phyloP scores from a whole-genome alignment of 2,888 invertebrate genomes.

The Hypercompe scribonia region DNA sequence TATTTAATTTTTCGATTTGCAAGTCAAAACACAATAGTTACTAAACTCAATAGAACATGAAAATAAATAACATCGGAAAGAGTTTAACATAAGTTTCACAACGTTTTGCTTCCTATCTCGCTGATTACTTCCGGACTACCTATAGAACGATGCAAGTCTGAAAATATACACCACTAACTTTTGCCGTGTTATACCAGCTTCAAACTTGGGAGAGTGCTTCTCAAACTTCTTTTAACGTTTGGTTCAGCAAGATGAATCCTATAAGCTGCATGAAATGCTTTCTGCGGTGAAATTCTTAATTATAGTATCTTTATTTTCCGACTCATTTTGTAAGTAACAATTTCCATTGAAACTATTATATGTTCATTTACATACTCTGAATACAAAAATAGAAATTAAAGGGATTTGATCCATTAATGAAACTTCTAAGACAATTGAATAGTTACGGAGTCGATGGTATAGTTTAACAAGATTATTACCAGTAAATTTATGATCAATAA shows the following conservation, averaged over 20 bases:
- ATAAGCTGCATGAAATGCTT: slow-evolving; percentile 40
- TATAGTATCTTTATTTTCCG: no score
- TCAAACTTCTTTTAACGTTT: slow-evolving; percentile 56
- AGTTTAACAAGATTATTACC: slow-evolving; percentile 41
- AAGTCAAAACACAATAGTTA: slow-evolving; percentile 8
- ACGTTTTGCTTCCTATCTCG: slow-evolving; percentile 65
- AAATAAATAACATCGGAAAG: slow-evolving; percentile 37
- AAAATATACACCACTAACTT: slow-evolving; percentile 65
- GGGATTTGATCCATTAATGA: slow-evolving; percentile 24
- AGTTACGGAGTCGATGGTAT: slow-evolving; percentile 17
- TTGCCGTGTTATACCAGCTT: slow-evolving; percentile 48
- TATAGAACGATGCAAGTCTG: slow-evolving; percentile 56
- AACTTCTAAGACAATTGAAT: slow-evolving; percentile 25
- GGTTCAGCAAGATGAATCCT: slow-evolving; percentile 48
- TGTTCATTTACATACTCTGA: no score
- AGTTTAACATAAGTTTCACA: slow-evolving; percentile 60
- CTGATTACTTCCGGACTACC: slow-evolving; percentile 72
- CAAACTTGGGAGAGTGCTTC: slow-evolving; percentile 55
- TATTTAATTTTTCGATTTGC: no score
- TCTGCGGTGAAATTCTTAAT: slow-evolving; percentile 24
- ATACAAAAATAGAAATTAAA: no score
- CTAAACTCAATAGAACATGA: slow-evolving; percentile 27
- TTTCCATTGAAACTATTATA: no score
- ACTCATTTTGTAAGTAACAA: no score
- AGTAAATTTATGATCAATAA: slow-evolving; percentile 63